Percentiles rank a stretch among this genome's conserved stretches.
Conservation (phyloP, 2,797 vertebrate species). For the Galaxias olidus region DNA sequence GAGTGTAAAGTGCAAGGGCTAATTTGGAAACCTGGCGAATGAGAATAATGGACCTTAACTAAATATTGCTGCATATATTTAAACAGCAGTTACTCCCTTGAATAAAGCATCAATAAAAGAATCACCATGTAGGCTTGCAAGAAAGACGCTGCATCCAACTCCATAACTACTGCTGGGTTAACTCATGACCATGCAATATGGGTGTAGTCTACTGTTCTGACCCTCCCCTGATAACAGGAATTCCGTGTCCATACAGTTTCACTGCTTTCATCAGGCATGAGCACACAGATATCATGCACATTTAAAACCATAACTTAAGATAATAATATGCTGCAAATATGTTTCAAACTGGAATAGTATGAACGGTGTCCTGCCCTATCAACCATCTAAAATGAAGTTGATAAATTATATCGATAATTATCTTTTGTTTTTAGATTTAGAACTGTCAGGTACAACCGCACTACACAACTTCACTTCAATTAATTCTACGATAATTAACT, state of each 20-base stretch:
- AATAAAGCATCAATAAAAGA: too few relatives aligned
- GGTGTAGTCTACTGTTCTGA: slow-evolving; percentile 67
- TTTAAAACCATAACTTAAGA: too few relatives aligned
- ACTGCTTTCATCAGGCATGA: neutral
- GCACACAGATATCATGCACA: too few relatives aligned
- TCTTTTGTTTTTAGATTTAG: too few relatives aligned
- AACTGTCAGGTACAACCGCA: too few relatives aligned
- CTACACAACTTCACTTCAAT: neutral
- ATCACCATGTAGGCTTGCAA: neutral
- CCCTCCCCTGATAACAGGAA: slow-evolving; percentile 56
- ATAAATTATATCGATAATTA: too few relatives aligned
- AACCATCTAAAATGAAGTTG: too few relatives aligned
- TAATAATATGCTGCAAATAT: neutral
- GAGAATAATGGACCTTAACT: neutral
- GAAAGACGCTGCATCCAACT: neutral
- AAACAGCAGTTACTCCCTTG: too few relatives aligned
- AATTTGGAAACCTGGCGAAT: neutral
- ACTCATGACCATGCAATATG: slow-evolving; percentile 40
- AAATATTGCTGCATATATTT: too few relatives aligned
- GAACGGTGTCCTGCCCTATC: too few relatives aligned
- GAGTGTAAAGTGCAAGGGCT: neutral
- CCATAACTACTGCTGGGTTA: neutral
- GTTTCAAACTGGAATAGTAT: neutral
- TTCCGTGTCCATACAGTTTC: slow-evolving; percentile 30
- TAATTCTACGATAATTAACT: neutral